phyloP scores from a whole-genome alignment of 2,797 vertebrate genomes.

The Smutsia gigantea region DNA sequence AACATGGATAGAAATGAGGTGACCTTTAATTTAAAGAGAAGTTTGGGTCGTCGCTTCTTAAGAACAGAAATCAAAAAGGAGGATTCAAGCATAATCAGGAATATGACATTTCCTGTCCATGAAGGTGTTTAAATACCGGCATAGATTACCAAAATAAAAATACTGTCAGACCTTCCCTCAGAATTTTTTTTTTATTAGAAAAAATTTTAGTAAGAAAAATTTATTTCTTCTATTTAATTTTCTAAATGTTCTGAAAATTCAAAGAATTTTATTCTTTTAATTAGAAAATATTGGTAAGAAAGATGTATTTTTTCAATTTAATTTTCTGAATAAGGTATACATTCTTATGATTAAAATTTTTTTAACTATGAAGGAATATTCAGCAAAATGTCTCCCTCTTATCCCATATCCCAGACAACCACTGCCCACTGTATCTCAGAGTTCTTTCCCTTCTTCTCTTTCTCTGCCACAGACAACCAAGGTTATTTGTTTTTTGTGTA shows the following conservation, averaged over 20 bases:
- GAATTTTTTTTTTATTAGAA: constrained; percentile 12
- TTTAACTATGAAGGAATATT: neutral
- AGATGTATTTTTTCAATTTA: neutral
- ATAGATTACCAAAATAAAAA: neutral
- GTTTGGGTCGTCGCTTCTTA: neutral
- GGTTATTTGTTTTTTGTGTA: neutral
- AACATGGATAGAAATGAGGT: neutral
- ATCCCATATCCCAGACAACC: neutral
- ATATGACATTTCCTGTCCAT: neutral
- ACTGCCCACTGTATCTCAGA: neutral
- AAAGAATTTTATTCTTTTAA: neutral
- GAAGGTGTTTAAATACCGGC: neutral
- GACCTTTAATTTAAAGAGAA: constrained; percentile 14
- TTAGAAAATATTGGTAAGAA: neutral
- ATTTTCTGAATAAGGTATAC: neutral
- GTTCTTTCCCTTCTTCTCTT: neutral
- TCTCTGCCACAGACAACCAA: neutral
- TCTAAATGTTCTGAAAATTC: neutral
- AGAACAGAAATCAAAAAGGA: neutral
- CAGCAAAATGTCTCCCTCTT: neutral
- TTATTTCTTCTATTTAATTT: neutral
- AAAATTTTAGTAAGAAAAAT: neutral
- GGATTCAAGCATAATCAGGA: neutral
- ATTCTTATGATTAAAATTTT: neutral
- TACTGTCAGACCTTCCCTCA: neutral